phyloP scores from a whole-genome alignment of 2,888 invertebrate species.

The Xylota sylvarum region DNA sequence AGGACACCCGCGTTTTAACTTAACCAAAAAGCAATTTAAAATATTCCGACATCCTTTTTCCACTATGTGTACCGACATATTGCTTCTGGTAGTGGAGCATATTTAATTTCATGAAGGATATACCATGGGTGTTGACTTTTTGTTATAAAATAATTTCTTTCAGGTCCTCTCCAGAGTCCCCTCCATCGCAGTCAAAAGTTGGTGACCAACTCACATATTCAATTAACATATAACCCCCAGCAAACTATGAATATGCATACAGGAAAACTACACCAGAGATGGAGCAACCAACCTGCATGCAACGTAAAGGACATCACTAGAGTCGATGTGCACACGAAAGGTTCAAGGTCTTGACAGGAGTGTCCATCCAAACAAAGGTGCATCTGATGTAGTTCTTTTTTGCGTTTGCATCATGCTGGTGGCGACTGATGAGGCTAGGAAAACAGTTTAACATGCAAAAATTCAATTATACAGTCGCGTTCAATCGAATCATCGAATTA shows the following conservation, averaged over 20 bases:
- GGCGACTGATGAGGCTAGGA: background rate
- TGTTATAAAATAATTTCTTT: slow-evolving; percentile 82
- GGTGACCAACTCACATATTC: slow-evolving; percentile 56
- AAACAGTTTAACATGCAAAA: slow-evolving; percentile 47
- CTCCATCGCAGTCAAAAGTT: slow-evolving; percentile 25
- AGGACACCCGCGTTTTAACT: no score
- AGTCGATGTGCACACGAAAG: background rate
- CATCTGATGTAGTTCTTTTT: background rate
- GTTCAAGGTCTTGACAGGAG: slow-evolving; percentile 32
- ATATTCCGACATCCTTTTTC: no score
- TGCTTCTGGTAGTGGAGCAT: background rate
- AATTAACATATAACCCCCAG: slow-evolving; percentile 46
- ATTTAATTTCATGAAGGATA: slow-evolving; percentile 16
- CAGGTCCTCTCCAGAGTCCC: background rate
- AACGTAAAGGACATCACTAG: background rate
- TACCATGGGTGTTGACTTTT: slow-evolving; percentile 69
- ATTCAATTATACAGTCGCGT: slow-evolving; percentile 53
- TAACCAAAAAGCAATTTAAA: no score
- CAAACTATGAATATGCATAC: slow-evolving; percentile 35
- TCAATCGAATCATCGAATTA: slow-evolving; percentile 51
- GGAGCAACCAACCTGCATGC: background rate
- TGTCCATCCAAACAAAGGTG: slow-evolving; percentile 8
- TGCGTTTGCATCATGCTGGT: background rate
- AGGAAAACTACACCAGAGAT: background rate
- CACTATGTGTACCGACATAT: no score